Evolutionary conservation across 2,888 invertebrate species (phyloP).

Genomic region (Phyllotreta cruciferae): DNA sequence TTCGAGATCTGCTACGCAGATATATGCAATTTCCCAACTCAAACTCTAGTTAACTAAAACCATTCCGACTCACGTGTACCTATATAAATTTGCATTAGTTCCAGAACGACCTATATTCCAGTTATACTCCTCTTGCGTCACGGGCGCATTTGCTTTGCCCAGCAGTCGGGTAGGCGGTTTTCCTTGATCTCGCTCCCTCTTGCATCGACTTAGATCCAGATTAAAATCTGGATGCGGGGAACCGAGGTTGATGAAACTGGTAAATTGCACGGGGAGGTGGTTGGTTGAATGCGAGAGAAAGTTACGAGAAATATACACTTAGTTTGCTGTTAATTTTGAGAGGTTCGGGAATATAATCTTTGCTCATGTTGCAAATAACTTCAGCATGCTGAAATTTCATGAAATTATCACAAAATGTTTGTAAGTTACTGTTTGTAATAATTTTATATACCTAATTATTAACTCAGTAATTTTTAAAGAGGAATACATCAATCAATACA

Average conservation of each 20-base stretch:
- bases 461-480: too few species aligned
- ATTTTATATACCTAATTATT: too few species aligned
- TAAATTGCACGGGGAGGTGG: slow-evolving; percentile 7
- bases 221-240: slow-evolving; percentile 5
- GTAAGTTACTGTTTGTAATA: too few species aligned
- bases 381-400: too few species aligned
- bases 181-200: slow-evolving; percentile 6
- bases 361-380: too few species aligned
- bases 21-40: neutral
- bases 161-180: neutral
- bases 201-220: slow-evolving; percentile 11
- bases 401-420: too few species aligned
- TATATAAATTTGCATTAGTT: slow-evolving; percentile 35
- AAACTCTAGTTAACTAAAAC: neutral
- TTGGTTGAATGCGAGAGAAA: neutral
- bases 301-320: neutral
- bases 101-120: slow-evolving; percentile 31
- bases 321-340: slow-evolving; percentile 1
- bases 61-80: slow-evolving; percentile 23
- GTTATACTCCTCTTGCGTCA: slow-evolving; percentile 11
- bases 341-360: too few species aligned
- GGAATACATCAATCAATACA: too few species aligned
- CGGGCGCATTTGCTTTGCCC: slow-evolving; percentile 2
- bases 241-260: slow-evolving; percentile 8
- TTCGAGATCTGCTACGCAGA: neutral